Conservation (phyloP, 2,888 invertebrate species). For the Parthenolecanium corni region DNA sequence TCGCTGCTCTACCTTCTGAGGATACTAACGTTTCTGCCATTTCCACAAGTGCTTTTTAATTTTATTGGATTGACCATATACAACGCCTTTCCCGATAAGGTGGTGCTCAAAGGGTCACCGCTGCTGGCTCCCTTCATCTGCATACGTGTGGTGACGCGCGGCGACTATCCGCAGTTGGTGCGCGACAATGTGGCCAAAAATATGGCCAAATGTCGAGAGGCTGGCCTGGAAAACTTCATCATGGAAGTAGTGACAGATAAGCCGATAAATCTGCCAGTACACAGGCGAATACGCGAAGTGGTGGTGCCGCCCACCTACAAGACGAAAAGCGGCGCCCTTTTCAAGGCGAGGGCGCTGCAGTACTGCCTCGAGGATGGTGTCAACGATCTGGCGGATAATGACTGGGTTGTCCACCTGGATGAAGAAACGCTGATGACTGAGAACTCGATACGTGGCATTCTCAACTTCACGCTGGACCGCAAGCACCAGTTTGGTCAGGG, state of each 20-base stretch:
- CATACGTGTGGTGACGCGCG: constrained; percentile 84
- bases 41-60: constrained; percentile 81
- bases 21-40: constrained; percentile 67
- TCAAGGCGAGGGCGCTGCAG: constrained; percentile 88
- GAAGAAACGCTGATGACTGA: constrained; percentile 91
- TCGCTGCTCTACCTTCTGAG: constrained; percentile 64
- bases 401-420: constrained; percentile 96
- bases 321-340: constrained; percentile 82
- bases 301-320: constrained; percentile 78
- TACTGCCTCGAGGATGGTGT: constrained; percentile 87
- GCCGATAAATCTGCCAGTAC: constrained; percentile 59
- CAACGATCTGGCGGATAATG: constrained; percentile 70
- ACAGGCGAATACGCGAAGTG: constrained; percentile 71
- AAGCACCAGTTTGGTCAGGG: constrained; percentile 94
- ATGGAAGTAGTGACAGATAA: constrained; percentile 94
- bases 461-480: constrained; percentile 89
- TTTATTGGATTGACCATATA: constrained; percentile 76
- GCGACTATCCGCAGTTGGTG: constrained; percentile 85
- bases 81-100: constrained; percentile 90
- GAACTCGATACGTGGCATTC: constrained; percentile 75
- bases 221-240: constrained; percentile 87
- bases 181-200: constrained; percentile 74
- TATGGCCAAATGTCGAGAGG: constrained; percentile 74
- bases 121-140: constrained; percentile 87
- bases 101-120: constrained; percentile 76